phyloP scores from a whole-genome alignment of 2,113 vertebrate genomes.

The Poeciliopsis occidentalis region DNA sequence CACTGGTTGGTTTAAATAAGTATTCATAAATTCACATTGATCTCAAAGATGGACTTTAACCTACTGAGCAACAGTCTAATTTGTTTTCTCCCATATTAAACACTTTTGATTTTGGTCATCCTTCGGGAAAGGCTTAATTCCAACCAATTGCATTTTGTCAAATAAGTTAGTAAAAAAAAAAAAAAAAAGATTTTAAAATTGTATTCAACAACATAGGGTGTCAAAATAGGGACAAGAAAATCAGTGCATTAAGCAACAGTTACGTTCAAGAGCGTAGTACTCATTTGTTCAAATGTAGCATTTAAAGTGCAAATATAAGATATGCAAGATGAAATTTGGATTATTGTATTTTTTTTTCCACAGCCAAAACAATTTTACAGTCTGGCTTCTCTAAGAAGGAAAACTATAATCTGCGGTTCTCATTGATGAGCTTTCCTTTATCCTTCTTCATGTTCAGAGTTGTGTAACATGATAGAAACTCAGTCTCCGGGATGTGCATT shows the following conservation, averaged over 20 bases:
- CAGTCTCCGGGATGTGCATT: neutral
- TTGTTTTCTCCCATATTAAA: neutral
- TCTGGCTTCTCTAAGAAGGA: slow-evolving; percentile 15
- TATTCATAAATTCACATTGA: no score
- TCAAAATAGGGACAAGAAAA: neutral
- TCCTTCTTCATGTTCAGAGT: slow-evolving; percentile 8
- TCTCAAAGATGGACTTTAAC: no score
- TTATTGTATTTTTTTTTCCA: slow-evolving; percentile 32
- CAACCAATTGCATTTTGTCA: neutral
- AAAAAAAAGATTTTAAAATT: no score
- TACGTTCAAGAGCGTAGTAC: neutral
- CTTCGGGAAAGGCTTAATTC: neutral
- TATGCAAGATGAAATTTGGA: slow-evolving; percentile 5
- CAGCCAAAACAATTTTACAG: neutral
- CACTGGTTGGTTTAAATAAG: no score
- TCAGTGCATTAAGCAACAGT: neutral
- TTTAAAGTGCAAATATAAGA: neutral
- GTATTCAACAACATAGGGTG: no score
- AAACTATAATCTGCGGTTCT: slow-evolving; percentile 7
- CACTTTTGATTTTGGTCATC: neutral
- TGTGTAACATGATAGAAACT: neutral
- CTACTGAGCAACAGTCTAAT: no score
- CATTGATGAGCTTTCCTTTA: slow-evolving; percentile 7
- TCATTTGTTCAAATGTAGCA: neutral
- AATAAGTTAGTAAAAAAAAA: neutral